Evolutionary conservation across 35 echinoderm and acorn worm genomes (phyloP).

Genomic region (Ophiothrix spiculata): DNA sequence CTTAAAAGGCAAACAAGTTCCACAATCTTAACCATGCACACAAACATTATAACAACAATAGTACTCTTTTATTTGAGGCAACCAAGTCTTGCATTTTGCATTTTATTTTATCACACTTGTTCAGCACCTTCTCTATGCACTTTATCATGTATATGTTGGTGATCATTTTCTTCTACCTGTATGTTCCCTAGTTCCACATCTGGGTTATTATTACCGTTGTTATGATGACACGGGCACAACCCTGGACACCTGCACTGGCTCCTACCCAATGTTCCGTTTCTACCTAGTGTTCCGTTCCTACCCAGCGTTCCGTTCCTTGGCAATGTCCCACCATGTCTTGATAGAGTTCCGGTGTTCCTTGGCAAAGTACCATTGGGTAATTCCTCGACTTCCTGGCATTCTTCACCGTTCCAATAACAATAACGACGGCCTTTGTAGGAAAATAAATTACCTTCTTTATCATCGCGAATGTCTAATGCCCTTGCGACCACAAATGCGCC

Average conservation of each 20-base stretch:
- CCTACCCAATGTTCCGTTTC: background rate
- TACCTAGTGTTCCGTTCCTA: too few relatives aligned
- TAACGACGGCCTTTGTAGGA: background rate
- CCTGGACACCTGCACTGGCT: background rate
- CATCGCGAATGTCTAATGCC: background rate
- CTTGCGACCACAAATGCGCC: background rate
- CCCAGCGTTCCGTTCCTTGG: too few relatives aligned
- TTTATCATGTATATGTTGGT: background rate
- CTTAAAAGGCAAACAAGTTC: too few relatives aligned
- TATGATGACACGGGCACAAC: background rate
- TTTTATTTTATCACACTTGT: background rate
- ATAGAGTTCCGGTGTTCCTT: background rate
- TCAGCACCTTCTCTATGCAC: background rate
- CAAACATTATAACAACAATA: background rate
- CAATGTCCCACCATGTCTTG: too few relatives aligned
- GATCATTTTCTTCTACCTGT: background rate
- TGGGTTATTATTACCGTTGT: background rate
- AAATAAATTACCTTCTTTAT: slow-evolving; percentile 4
- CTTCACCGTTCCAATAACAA: background rate
- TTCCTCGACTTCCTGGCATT: background rate
- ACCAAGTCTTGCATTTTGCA: background rate
- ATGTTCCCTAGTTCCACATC: background rate
- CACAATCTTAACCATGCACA: background rate
- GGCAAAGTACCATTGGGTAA: background rate
- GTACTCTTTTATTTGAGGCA: background rate